Evolutionary conservation across 1,140 invertebrate genomes (phyloP), one percentile per base, ranked within the genome.

Genomic region (Teleopsis dalmanni): DNA sequence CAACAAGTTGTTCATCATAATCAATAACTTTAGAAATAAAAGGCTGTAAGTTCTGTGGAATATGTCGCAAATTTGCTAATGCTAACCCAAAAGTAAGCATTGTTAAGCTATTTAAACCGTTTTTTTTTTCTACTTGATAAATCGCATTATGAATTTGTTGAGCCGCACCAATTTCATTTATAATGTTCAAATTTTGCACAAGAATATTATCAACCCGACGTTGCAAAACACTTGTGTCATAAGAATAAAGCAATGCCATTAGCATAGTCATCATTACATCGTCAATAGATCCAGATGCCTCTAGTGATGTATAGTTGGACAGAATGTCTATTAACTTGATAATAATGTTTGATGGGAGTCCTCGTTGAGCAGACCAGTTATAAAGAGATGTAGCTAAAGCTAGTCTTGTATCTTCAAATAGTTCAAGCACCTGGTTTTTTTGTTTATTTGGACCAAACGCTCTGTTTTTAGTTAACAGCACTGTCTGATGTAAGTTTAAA

Each of bases 371-470:
- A 0, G 91, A 82, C 76, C 86, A 89, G 50, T 86, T 80, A 61
- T 91, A 96, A 2, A 97, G 70, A 47, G 89, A 85, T 57, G 93
- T 89, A 1, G 89, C 88, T 22, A 96, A 67, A 31, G 84, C 77
- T 53, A 85, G 78, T 58, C 85, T 78, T 14, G 87, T 91, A 46
- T 85, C 82, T 48, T 84, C 78, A 51, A 84, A 89, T n/a, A 91
- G 73, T 60, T 83, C 81, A 40, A 84, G 77, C 1, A 96, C 82
- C 75, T 88, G 79, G 46, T 84, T 82, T 54, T 88, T 80, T 71
- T 97, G 91, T 60, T 83, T 82, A 4, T 86, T 79, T 19, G 87
- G 85, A 10, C 93, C 94, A 14, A 97, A 71, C 3, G 91, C 94
- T 48, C 90, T 75, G 72, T 95, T 91, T 57, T 82, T 78, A 62